Evolutionary conservation across 2,113 vertebrate species (phyloP).

Genomic region (Trochalopteron elliotii): DNA sequence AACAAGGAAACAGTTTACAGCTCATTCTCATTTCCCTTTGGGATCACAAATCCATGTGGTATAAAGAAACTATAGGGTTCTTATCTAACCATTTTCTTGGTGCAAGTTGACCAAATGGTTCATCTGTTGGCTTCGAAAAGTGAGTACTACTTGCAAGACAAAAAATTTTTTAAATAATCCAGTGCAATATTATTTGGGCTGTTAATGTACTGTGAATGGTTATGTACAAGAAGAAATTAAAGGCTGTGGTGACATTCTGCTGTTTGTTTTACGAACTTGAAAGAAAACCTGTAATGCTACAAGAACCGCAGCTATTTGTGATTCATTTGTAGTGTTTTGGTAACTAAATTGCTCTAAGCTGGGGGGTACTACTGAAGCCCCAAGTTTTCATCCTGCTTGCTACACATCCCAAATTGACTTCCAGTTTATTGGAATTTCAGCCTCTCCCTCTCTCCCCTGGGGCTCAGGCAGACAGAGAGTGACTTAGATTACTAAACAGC

Average conservation of each 20-base stretch:
- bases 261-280: slow-evolving; percentile 67
- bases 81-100: slow-evolving; percentile 26
- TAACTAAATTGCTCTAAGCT: not conserved
- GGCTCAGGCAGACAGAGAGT: not conserved
- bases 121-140: slow-evolving; percentile 32
- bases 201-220: slow-evolving; percentile 57
- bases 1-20: slow-evolving; percentile 41
- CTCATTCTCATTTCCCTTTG: slow-evolving; percentile 1
- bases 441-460: not conserved
- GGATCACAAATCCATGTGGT: not conserved
- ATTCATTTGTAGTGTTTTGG: not conserved
- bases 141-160: slow-evolving; percentile 22
- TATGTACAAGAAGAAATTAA: slow-evolving; percentile 50
- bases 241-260: slow-evolving; percentile 66
- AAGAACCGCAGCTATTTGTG: slow-evolving; percentile 32
- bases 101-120: slow-evolving; percentile 61
- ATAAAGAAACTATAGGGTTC: slow-evolving; percentile 13
- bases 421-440: not conserved
- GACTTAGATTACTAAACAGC: not conserved
- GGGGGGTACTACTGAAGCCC: not conserved
- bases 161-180: slow-evolving; percentile 15
- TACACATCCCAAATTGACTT: not conserved
- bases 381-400: not conserved
- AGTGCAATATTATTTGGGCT: slow-evolving; percentile 59
- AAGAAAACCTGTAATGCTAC: not conserved